Conservation (phyloP, 2,888 invertebrate species). For the Harmothoe impar region DNA sequence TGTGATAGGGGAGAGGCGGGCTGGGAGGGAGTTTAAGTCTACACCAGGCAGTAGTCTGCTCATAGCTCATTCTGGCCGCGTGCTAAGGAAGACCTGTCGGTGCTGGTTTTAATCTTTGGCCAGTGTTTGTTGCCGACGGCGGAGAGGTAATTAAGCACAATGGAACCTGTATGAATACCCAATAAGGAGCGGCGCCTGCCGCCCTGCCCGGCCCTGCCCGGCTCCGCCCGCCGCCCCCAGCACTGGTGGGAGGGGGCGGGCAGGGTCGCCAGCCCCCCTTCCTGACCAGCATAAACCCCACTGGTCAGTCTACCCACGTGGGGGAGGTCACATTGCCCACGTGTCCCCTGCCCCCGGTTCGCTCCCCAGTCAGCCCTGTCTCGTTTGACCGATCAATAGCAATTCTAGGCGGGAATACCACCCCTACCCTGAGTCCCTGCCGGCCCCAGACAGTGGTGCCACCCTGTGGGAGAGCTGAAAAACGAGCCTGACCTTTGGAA, state of each 20-base stretch:
- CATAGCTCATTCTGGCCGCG: constrained; percentile 26
- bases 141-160: constrained; percentile 53
- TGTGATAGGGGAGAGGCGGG: not conserved
- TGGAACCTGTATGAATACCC: constrained; percentile 45
- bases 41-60: not conserved
- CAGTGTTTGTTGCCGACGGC: constrained; percentile 37
- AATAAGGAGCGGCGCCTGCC: not conserved
- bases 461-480: not conserved
- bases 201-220: not conserved
- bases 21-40: not conserved
- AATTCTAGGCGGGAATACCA: constrained; percentile 45
- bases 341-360: not conserved
- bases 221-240: not conserved
- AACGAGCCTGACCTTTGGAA: constrained; percentile 45
- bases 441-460: not conserved
- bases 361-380: not conserved
- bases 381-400: constrained; percentile 48
- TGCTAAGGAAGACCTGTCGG: constrained; percentile 22
- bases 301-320: constrained; percentile 47
- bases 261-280: not conserved
- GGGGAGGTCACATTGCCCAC: constrained; percentile 12
- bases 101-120: constrained; percentile 55
- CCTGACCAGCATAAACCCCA: constrained; percentile 42
- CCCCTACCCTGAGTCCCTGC: not conserved
- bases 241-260: not conserved